Evolutionary conservation across 2,797 vertebrate genomes (phyloP).

Genomic region (Fratercula arctica): DNA sequence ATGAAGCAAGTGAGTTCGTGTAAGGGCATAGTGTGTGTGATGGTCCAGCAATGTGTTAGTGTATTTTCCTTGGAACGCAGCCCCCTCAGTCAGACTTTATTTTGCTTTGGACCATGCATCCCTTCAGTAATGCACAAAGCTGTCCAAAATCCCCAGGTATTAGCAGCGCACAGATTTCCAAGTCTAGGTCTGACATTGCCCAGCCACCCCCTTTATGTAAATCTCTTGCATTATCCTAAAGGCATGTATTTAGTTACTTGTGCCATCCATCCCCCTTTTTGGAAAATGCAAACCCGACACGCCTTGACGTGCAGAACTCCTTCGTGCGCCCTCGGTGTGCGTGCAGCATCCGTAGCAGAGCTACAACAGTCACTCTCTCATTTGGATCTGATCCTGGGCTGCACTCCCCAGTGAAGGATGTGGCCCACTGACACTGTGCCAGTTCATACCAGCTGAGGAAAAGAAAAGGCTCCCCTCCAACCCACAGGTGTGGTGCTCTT

Average conservation of each 20-base stretch:
- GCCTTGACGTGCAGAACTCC: background rate
- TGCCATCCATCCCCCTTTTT: background rate
- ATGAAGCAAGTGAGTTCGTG: background rate
- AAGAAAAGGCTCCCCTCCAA: background rate
- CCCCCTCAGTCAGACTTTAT: background rate
- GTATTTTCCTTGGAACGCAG: slow-evolving; percentile 24
- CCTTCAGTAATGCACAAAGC: background rate
- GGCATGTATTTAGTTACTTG: background rate
- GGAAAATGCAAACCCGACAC: background rate
- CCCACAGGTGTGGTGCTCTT: background rate
- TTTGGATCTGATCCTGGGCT: background rate
- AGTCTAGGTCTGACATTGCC: background rate
- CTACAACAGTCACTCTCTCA: background rate
- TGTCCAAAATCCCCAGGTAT: background rate
- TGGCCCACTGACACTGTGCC: background rate
- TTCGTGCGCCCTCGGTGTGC: background rate
- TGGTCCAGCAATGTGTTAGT: background rate
- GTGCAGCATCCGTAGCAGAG: background rate
- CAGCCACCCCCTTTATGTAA: background rate
- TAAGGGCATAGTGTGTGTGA: background rate
- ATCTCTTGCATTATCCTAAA: background rate
- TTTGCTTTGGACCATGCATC: background rate
- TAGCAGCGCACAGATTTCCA: background rate
- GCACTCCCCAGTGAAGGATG: background rate
- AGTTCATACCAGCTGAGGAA: background rate